Evolutionary conservation across 1,140 invertebrate species (phyloP).

Genomic region (Heliothis subflexa): DNA sequence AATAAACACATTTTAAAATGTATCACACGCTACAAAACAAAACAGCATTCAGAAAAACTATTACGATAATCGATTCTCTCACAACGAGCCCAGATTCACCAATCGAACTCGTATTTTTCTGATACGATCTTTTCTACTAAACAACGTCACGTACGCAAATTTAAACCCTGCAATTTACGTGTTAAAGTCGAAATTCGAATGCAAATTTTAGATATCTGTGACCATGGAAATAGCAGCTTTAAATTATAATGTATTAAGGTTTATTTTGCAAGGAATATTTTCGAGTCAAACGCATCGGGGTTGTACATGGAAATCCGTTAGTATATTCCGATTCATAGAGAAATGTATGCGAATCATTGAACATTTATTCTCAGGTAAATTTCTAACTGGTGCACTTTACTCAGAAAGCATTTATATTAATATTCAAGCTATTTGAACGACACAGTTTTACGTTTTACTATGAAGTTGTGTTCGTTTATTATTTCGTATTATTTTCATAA

Average conservation of each 20-base stretch:
- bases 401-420: neutral
- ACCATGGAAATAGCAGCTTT: neutral
- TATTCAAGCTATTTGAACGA: neutral
- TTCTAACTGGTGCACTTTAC: neutral
- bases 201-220: slow-evolving; percentile 16
- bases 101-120: slow-evolving; percentile 39
- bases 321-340: slow-evolving; percentile 30
- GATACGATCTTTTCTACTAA: slow-evolving; percentile 34
- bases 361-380: slow-evolving; percentile 21
- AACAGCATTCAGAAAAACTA: slow-evolving; percentile 16
- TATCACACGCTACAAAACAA: neutral
- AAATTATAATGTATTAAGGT: slow-evolving; percentile 13
- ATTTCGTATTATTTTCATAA: too few relatives aligned
- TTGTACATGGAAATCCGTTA: slow-evolving; percentile 41
- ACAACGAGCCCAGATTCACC: slow-evolving; percentile 24
- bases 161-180: neutral
- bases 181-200: slow-evolving; percentile 31
- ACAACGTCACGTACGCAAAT: slow-evolving; percentile 4
- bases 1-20: neutral
- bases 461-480: neutral
- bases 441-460: neutral
- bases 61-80: slow-evolving; percentile 10
- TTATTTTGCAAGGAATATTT: slow-evolving; percentile 6
- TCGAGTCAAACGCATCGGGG: neutral
- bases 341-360: slow-evolving; percentile 2